Base-by-base conservation (phyloP, 2,797 vertebrate genomes). In the Furcifer pardalis region DNA sequence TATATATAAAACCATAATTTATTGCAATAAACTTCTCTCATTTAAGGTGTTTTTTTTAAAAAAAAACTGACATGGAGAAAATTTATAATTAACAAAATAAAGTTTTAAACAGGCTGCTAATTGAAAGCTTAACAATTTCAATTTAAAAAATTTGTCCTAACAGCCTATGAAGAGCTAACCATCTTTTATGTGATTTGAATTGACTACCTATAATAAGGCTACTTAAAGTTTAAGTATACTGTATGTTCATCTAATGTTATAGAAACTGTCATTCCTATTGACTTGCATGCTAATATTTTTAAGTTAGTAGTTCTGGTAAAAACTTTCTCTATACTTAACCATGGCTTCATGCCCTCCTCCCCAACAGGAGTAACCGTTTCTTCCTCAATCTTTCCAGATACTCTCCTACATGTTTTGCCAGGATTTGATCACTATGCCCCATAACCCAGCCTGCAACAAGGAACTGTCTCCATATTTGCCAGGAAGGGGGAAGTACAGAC, bases 401-500 rank as follows among this genome's bases (percentile, higher is more conserved):
- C 72, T 60, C 68, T 21, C 40, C 62, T 73, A 75, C 19, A 72
- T 76, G 12, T 68, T 81, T 81, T 77, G 77, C 84, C 72, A 81
- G 69, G 56, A 62, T 71, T 77, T 85, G 72, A 72, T 37, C 69
- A 63, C 72, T 81, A 85, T 81, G 40, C 62, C 77, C 78, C 62
- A 78, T 84, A 76, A 84, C 56, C 77, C 75, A 68, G 80, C 69
- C 72, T 81, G 32, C 62, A 75, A 52, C 6, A 76, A 63, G n/a
- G 60, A 25, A 42, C 44, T 75, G 49, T 59, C 63, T 81, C 84
- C 72, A 71, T 81, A 77, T 77, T 30, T 81, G 63, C 73, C 79
- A 86, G 37, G 78, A 68, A 77, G 79, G 35, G 49, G 62, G 52
- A 69, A 73, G 27, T 44, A 65, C 27, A 73, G 40, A 71, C 72